Evolutionary conservation across 2,797 vertebrate species (phyloP).

Genomic region (Parotocinclus haroldoi): DNA sequence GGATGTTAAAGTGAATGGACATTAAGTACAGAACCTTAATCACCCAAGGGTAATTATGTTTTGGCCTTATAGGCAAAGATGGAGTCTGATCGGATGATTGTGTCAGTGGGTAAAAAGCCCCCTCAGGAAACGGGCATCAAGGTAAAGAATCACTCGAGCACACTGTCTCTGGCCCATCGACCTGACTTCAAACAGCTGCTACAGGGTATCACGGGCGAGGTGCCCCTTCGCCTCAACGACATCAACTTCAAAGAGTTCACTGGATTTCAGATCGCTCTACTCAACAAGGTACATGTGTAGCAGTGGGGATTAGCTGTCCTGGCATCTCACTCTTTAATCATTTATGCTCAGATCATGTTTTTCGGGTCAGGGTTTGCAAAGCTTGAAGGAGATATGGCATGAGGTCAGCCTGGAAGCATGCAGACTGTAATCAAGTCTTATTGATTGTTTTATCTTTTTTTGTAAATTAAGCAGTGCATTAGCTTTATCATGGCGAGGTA

Average conservation of each 20-base stretch:
- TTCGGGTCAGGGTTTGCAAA: slow-evolving; percentile 1
- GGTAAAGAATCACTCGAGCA: slow-evolving; percentile 89
- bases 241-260: slow-evolving; percentile 92
- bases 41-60: not conserved
- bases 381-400: not conserved
- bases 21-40: too few relatives aligned
- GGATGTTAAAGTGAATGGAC: too few relatives aligned
- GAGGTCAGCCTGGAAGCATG: not conserved
- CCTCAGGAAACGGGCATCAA: slow-evolving; percentile 93
- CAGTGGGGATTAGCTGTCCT: not conserved
- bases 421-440: not conserved
- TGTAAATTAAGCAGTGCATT: not conserved
- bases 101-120: slow-evolving; percentile 94
- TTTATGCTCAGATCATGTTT: slow-evolving; percentile 11
- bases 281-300: slow-evolving; percentile 83
- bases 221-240: slow-evolving; percentile 79
- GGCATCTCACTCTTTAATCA: slow-evolving; percentile 10
- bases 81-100: slow-evolving; percentile 91
- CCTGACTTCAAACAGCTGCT: slow-evolving; percentile 89
- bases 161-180: slow-evolving; percentile 82
- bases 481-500: too few relatives aligned
- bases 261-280: slow-evolving; percentile 89
- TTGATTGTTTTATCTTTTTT: not conserved
- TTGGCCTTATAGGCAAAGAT: slow-evolving; percentile 84
- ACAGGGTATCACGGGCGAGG: slow-evolving; percentile 87